phyloP scores from a whole-genome alignment of 1,140 invertebrate species.

The Penaeus chinensis region DNA sequence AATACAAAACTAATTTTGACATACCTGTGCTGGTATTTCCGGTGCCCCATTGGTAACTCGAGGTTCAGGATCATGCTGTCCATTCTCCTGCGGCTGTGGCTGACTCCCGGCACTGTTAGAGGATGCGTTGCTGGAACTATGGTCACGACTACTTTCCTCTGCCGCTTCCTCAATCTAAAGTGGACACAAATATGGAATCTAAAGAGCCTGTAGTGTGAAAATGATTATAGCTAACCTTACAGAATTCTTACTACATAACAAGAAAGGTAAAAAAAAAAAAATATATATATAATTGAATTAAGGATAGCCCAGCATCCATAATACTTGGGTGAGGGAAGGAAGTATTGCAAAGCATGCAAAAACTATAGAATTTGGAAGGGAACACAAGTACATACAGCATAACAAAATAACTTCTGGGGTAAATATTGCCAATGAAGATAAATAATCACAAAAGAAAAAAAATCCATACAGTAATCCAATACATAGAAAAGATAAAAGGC shows the following conservation, averaged over 20 bases:
- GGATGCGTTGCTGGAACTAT: constrained; percentile 41
- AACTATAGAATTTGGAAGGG: not conserved
- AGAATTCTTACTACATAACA: too few species aligned
- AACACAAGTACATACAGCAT: not conserved
- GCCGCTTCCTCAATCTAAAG: constrained; percentile 43
- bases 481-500: not conserved
- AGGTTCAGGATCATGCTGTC: constrained; percentile 13
- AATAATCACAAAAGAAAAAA: not conserved
- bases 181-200: too few species aligned
- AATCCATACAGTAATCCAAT: not conserved
- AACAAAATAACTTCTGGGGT: not conserved
- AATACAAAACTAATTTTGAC: too few species aligned
- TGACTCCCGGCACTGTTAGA: constrained; percentile 18
- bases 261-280: too few species aligned
- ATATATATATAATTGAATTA: too few species aligned
- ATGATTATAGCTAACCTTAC: too few species aligned
- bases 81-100: constrained; percentile 24
- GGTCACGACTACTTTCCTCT: constrained; percentile 29
- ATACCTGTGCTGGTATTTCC: too few species aligned
- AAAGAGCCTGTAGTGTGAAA: too few species aligned
- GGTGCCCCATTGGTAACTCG: not conserved
- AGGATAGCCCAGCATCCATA: too few species aligned
- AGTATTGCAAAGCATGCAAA: not conserved
- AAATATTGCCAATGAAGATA: not conserved
- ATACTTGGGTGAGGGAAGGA: too few species aligned